Percentiles rank a stretch among this genome's conserved stretches.
Evolutionary conservation across 2,888 invertebrate species (phyloP).

Genomic region (Caenorhabditis panamensis): DNA sequence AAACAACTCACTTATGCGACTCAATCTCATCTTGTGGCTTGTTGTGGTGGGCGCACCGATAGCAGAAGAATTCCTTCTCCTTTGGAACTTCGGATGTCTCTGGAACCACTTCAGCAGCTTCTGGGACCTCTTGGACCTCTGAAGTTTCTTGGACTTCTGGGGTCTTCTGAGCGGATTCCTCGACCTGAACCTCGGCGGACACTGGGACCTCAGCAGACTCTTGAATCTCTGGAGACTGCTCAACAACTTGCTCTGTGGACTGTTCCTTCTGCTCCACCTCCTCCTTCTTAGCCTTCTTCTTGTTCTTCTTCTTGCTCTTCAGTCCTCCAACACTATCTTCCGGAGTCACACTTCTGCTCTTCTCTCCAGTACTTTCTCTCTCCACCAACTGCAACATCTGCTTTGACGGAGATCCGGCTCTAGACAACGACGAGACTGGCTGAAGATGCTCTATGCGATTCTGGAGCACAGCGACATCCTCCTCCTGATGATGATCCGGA

Average conservation of each 20-base stretch:
- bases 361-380: background rate
- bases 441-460: constrained; percentile 47
- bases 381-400: constrained; percentile 51
- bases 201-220: too few relatives aligned
- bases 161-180: background rate
- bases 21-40: constrained; percentile 6
- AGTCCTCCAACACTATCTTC: background rate
- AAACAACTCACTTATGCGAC: constrained; percentile 42
- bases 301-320: background rate
- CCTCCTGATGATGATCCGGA: background rate
- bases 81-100: background rate
- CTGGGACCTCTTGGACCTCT: too few relatives aligned
- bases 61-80: constrained; percentile 14
- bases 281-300: constrained; percentile 14
- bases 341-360: constrained; percentile 1
- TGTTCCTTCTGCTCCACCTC: background rate
- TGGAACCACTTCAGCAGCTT: too few relatives aligned
- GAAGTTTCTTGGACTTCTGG: too few relatives aligned
- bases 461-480: constrained; percentile 8
- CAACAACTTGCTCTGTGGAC: background rate
- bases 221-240: background rate
- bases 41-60: constrained; percentile 14
- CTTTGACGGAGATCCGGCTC: constrained; percentile 49
- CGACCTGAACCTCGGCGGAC: background rate
- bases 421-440: constrained; percentile 2